These are phyloP conservation scores for Lacanobia oleracea DNA, from an alignment of 2,888 invertebrate genomes.

Conservation along the genomic window DNA sequence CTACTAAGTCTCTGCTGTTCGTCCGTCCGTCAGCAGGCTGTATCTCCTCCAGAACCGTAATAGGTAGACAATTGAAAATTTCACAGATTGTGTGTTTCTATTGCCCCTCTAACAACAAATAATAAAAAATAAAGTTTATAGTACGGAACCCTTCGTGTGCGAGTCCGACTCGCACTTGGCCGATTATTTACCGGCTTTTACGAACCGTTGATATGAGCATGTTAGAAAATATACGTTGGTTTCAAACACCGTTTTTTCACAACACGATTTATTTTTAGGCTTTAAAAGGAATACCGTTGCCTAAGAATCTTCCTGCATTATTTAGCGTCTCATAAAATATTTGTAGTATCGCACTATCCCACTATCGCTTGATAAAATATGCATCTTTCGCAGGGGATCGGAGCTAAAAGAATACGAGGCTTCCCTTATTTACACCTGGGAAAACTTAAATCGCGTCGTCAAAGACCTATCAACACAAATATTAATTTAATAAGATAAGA, in stretches of 20 bases:
- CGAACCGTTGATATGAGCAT: not conserved
- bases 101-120: too few species aligned
- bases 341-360: conserved; percentile 31
- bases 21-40: too few species aligned
- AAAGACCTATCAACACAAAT: not conserved
- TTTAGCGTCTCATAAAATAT: conserved; percentile 34
- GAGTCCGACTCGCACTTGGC: too few species aligned
- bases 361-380: conserved; percentile 51
- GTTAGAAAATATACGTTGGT: not conserved
- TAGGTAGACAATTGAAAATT: too few species aligned
- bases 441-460: not conserved
- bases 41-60: too few species aligned
- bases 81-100: too few species aligned
- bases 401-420: conserved; percentile 12
- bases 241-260: not conserved
- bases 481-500: too few species aligned
- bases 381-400: conserved; percentile 25
- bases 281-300: conserved; percentile 1
- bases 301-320: conserved; percentile 20
- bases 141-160: too few species aligned
- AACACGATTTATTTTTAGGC: not conserved
- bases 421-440: conserved; percentile 6
- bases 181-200: not conserved
- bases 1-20: too few species aligned
- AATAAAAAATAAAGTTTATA: too few species aligned